phyloP scores from a whole-genome alignment of 2,888 invertebrate genomes.

The Drosophila nigricruria region DNA sequence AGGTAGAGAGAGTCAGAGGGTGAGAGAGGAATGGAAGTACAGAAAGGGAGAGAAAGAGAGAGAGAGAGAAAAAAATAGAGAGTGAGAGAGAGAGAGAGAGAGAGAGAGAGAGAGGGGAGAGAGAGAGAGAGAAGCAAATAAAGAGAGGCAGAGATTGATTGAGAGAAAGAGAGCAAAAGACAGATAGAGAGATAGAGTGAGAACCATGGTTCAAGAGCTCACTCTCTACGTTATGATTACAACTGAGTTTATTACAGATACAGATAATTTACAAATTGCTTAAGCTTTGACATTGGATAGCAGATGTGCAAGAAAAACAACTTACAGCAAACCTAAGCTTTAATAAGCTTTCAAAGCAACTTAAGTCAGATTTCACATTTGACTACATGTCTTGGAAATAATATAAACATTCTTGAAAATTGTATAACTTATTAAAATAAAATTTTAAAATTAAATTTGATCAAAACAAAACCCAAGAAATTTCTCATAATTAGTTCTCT shows the following conservation, averaged over 20 bases:
- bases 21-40: background rate
- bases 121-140: background rate
- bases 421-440: background rate
- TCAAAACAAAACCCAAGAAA: background rate
- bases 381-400: too few relatives aligned
- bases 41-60: background rate
- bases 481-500: background rate
- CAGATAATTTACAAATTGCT: too few relatives aligned
- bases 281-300: too few relatives aligned
- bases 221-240: too few relatives aligned
- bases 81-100: background rate
- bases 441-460: background rate
- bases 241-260: too few relatives aligned
- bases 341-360: too few relatives aligned
- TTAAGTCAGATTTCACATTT: background rate
- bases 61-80: background rate
- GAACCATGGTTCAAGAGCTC: too few relatives aligned
- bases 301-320: too few relatives aligned
- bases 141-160: too few relatives aligned
- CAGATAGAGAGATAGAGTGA: too few relatives aligned
- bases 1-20: background rate
- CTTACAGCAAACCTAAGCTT: too few relatives aligned
- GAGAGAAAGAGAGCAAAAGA: too few relatives aligned
- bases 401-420: background rate
- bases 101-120: background rate